Base-by-base conservation (phyloP, 2,888 invertebrate species). In the Macrostomum cliftonense region DNA sequence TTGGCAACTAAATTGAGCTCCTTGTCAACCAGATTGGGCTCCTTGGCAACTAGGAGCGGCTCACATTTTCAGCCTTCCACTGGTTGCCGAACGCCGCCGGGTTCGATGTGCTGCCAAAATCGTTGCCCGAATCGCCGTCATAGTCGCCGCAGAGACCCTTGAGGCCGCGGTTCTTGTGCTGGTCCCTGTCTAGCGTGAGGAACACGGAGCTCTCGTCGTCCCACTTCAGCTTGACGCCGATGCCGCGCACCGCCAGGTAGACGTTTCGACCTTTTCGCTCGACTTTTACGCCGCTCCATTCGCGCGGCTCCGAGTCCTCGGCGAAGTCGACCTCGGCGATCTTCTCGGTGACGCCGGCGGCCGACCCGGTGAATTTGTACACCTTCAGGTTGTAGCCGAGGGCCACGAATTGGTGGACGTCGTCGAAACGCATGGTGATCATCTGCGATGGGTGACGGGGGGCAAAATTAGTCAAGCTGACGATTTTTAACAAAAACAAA, bases 111-210 rank as follows among this genome's bases (percentile, higher is more conserved):
- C 16, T n/a, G 36, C 19, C 38, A 39, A 39, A 40, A 50, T 50
- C 47, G 52, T 55, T 54, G 21, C 28, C 16, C 5, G 54, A 46
- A 21, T 54, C 49, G 17, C 51, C 51, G 45, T 56, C 55, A 39
- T 45, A 53, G 48, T 56, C 49, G 19, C 56, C 56, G 42, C 56
- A 56, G 20, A 56, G 43, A n/a, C 56, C 56, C 9, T 36, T 37
- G 45, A 48, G 20, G 12, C 16, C 36, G 12, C 36, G 17, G 28
- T 48, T 38, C 16, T 49, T 46, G 16, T 43, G 44, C 17, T 42
- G 40, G 12, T 45, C 39, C 12, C 49, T 48, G 14, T 56, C 53
- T 2, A 54, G 42, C 13, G 54, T 52, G 2, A 56, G 12, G 38
- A 47, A 50, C 45, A 53, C 45, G 37, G 49, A 47, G 39, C 49